Base-by-base conservation (phyloP, 2,113 vertebrate species). In the Anhinga anhinga region DNA sequence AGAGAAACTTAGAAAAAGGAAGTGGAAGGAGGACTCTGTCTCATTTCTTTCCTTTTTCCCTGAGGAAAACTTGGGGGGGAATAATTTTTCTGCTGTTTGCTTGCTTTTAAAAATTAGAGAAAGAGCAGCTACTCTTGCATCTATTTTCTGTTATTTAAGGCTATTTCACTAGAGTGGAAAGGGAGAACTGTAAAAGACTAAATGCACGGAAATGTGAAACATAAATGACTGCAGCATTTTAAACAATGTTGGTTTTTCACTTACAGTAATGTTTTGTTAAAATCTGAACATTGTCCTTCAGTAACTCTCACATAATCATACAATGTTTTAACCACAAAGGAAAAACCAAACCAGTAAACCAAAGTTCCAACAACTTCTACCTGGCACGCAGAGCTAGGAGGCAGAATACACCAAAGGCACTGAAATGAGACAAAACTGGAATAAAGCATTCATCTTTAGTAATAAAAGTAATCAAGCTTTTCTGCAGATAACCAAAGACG, bases 341-440 rank as follows among this genome's bases (percentile, higher is more conserved):
- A 6, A 38, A 63, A 36, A 16, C 10, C 8, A 13, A 81, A 77
- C 13, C 21, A 10, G 4, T 40, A 17, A 72, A 73, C 12, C 25
- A 9, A 67, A 49, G 49, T 74, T 56, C 69, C 53, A 62, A 15
- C 47, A 53, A 36, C 53, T 47, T 26, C 17, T 42, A 27, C 52
- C 70, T 71, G 58, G 30, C 20, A 6, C 0, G 4, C 10, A 17
- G 42, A n/a, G 55, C 9, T 13, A 16, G 40, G 42, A 80, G 55
- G 22, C 21, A 0, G 3, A 65, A 44, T 17, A 29, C 18, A 38
- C 16, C 5, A 10, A 47, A 26, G 2, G 3, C 15, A 27, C 4
- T 9, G 53, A 50, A 55, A 10, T 30, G 50, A 40, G 49, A 23
- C 36, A 52, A 26, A 65, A 45, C 44, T 29, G 40, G 59, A 79